Base-by-base conservation (phyloP, 2,113 vertebrate species). In the Tringa solitaria region DNA sequence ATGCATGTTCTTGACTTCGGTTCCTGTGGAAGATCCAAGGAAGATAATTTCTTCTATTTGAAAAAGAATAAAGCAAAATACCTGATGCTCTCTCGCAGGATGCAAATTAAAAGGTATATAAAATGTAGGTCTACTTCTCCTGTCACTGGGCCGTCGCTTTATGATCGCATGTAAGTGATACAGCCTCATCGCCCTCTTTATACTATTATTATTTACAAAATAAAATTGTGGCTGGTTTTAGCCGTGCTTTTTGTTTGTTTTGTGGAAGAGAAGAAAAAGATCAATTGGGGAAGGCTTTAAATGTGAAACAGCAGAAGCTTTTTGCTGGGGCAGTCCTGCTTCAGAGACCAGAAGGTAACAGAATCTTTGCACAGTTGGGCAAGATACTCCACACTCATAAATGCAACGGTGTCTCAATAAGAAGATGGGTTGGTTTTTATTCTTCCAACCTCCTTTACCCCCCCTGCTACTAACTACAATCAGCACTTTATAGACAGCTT, bases 161-260 rank as follows among this genome's bases (percentile, higher is more conserved):
- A 4, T 26, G n/a, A 4, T 78, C 28, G 3, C 1, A 0, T 28
- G 0, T 2, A 16, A 56, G 48, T 60, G 33, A 77, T 80, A 14
- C 9, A 46, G 9, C 27, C 67, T 11, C 54, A 20, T 9, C 35
- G 12, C 24, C 4, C 11, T 80, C 33, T 41, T 43, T 15, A 6
- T 61, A 4, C 16, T 32, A 4, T 14, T 56, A 21, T 32, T 46
- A 53, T 59, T 76, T 57, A 48, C 27, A 48, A 30, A n/a, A 10
- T 15, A 48, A 30, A 37, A 10, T 15, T 0, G 0, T 53, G 45
- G 6, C 28, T 37, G 24, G 2, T 12, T 94, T 64, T 9, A 51
- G 14, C 9, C 2, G 1, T 84, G 37, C 6, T 16, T 30, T 41
- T 64, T 56, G 11, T 39, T 37, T 57, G 33, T 53, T 65, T 73